Percentiles rank a stretch among this genome's conserved stretches.
phyloP scores from a whole-genome alignment of 2,888 invertebrate species.

The Trachelus tabidus region DNA sequence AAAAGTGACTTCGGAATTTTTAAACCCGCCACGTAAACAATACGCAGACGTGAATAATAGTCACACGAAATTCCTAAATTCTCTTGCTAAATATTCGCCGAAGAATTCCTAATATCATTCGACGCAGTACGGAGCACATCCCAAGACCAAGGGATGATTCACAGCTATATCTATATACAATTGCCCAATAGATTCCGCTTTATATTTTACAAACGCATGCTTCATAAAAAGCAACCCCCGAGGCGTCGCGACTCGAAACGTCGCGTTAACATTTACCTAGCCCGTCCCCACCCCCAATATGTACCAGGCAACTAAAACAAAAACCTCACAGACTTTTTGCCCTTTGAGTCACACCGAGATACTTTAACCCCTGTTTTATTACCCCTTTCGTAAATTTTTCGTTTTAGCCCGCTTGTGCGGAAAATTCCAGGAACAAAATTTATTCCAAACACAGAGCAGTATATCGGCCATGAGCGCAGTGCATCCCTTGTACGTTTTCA shows the following conservation, averaged over 20 bases:
- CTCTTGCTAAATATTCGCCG: neutral
- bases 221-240: neutral
- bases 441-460: neutral
- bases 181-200: neutral
- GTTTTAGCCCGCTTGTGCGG: neutral
- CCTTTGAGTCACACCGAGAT: neutral
- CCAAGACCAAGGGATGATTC: neutral
- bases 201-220: neutral
- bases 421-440: neutral
- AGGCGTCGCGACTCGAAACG: neutral
- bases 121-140: neutral
- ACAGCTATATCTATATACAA: neutral
- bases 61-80: neutral
- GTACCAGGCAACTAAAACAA: neutral
- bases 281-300: neutral
- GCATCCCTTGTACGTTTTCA: neutral
- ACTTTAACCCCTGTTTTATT: neutral
- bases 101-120: neutral
- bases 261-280: neutral
- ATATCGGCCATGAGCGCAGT: neutral
- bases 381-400: neutral
- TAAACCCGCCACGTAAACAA: neutral
- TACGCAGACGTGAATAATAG: neutral
- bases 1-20: neutral
- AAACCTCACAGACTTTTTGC: neutral